Conservation (phyloP, 2,888 invertebrate genomes). For the Acanthoscelides obtectus region DNA sequence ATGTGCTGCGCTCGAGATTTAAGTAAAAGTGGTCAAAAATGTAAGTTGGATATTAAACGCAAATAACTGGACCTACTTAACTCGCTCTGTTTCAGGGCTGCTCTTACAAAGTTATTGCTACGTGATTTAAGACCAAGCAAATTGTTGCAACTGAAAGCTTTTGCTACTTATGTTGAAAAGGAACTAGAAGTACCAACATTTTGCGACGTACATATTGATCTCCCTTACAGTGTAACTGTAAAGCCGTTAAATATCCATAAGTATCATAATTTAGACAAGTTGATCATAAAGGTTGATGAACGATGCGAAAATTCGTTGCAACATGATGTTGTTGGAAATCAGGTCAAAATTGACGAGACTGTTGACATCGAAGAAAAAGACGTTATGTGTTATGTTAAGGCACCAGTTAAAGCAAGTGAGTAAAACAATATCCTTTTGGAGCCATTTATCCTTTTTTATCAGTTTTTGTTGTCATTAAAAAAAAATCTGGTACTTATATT, state of each 20-base stretch:
- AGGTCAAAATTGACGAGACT: constrained; percentile 22
- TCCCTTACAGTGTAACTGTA: constrained; percentile 34
- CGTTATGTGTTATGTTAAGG: constrained; percentile 31
- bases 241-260: constrained; percentile 38
- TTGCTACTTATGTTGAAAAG: background rate
- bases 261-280: constrained; percentile 36
- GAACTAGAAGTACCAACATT: constrained; percentile 34
- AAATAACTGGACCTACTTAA: too few species aligned
- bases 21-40: background rate
- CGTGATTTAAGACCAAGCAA: background rate
- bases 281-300: constrained; percentile 29
- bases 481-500: background rate
- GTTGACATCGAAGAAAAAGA: constrained; percentile 11
- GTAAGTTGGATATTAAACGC: background rate
- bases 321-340: constrained; percentile 28
- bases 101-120: background rate
- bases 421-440: constrained; percentile 4
- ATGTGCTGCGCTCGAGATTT: background rate
- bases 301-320: constrained; percentile 21
- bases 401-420: constrained; percentile 43
- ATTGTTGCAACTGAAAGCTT: background rate
- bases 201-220: constrained; percentile 35
- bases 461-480: too few species aligned
- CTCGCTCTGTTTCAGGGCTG: background rate
- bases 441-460: background rate